Conservation (phyloP, 2,113 vertebrate genomes). For the Empidonax alnorum region DNA sequence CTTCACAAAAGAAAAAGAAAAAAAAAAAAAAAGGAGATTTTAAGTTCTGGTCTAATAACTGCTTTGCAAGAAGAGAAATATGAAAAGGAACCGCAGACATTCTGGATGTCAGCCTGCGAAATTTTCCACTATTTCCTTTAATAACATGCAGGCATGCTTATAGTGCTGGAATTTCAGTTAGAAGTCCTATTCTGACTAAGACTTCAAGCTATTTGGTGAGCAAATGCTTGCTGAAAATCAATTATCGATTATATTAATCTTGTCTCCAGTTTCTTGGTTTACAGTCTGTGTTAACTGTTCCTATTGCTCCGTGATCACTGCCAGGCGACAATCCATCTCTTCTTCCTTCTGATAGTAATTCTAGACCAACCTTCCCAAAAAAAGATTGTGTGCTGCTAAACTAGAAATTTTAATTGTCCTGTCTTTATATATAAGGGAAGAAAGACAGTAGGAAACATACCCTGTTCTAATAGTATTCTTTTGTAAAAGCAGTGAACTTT, state of each 20-base stretch:
- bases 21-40: fast-evolving
- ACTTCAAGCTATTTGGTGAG: constrained; percentile 64
- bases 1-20: not conserved
- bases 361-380: not conserved
- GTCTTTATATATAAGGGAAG: not conserved
- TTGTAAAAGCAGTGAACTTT: not conserved
- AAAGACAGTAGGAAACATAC: not conserved
- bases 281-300: not conserved
- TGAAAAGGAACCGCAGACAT: constrained; percentile 73
- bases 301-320: not conserved
- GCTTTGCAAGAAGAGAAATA: constrained; percentile 73
- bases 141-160: constrained; percentile 64
- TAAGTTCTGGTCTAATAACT: constrained; percentile 57
- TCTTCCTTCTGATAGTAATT: not conserved
- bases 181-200: constrained; percentile 73
- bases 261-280: not conserved
- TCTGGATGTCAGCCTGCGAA: constrained; percentile 78
- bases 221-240: not conserved
- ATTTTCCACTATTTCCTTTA: constrained; percentile 76
- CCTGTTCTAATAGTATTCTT: not conserved
- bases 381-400: not conserved
- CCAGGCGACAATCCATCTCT: not conserved
- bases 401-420: not conserved
- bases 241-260: not conserved
- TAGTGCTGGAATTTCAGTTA: constrained; percentile 47